phyloP scores from a whole-genome alignment of 2,113 vertebrate species.

The Chaetura pelagica region DNA sequence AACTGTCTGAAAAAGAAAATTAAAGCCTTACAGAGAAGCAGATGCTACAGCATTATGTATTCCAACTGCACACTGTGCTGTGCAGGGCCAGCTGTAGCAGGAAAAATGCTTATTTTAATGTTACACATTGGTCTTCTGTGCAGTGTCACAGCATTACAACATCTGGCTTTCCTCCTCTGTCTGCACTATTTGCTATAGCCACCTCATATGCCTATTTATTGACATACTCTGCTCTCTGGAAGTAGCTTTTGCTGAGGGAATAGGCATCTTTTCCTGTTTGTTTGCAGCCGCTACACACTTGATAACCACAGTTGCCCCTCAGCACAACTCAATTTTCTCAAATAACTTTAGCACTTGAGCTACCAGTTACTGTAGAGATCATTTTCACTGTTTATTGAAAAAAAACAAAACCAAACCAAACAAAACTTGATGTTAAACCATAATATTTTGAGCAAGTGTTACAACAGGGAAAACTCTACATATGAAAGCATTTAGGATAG shows the following conservation, averaged over 20 bases:
- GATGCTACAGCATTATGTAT: conserved; percentile 7
- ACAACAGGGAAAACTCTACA: neutral
- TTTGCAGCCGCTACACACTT: conserved; percentile 37
- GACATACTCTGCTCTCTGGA: neutral
- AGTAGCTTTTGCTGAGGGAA: neutral
- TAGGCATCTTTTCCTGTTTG: conserved; percentile 9
- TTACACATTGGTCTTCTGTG: neutral
- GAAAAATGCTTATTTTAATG: neutral
- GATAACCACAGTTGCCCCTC: conserved; percentile 8
- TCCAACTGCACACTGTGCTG: neutral
- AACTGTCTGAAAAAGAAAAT: neutral
- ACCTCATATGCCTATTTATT: neutral
- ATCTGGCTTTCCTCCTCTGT: neutral
- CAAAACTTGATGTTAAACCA: neutral
- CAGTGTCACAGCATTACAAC: neutral
- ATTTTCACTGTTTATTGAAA: neutral
- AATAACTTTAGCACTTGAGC: neutral
- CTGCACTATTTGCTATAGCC: neutral
- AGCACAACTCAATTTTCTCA: conserved; percentile 48
- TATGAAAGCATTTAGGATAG: neutral
- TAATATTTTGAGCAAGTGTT: conserved; percentile 18
- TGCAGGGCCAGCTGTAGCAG: neutral
- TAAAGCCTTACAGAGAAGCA: neutral
- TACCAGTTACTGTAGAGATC: neutral
- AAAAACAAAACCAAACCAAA: neutral